Conservation (phyloP, 1,140 invertebrate genomes). For the Glomeris maerens region DNA sequence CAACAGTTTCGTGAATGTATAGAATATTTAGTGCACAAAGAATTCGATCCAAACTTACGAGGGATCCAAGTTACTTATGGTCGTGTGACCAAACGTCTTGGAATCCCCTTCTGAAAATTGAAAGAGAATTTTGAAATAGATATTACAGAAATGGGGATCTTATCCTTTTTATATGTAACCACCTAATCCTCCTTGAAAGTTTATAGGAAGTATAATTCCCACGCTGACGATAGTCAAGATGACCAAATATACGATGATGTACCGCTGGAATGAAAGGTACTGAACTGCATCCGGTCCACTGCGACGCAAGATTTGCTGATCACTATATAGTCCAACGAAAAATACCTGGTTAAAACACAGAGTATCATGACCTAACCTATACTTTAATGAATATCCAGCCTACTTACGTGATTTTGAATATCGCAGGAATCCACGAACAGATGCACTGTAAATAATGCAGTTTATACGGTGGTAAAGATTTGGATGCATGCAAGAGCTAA, state of each 20-base stretch:
- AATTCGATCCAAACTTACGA: constrained; percentile 33
- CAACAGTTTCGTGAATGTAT: not conserved
- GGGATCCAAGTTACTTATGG: constrained; percentile 68
- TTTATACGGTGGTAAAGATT: no score
- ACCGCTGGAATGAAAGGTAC: constrained; percentile 83
- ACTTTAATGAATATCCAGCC: constrained; percentile 8
- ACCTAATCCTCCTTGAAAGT: constrained; percentile 43
- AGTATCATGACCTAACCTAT: not conserved
- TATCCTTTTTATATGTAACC: constrained; percentile 30
- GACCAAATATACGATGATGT: constrained; percentile 66
- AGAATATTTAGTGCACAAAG: not conserved
- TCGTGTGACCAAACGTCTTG: constrained; percentile 71
- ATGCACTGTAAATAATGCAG: constrained; percentile 42
- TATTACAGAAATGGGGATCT: constrained; percentile 1
- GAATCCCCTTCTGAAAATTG: constrained; percentile 46
- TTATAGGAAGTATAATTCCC: constrained; percentile 40
- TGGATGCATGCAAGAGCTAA: no score
- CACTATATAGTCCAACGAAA: constrained; percentile 41
- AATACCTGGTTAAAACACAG: constrained; percentile 25
- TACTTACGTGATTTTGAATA: constrained; percentile 47
- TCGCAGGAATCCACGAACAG: constrained; percentile 47
- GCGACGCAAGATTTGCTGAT: constrained; percentile 66
- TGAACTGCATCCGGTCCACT: constrained; percentile 84
- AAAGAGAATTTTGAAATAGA: constrained; percentile 50
- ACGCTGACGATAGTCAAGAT: constrained; percentile 54